These are phyloP conservation scores for Acyrthosiphon pisum DNA, from an alignment of 1,140 invertebrate genomes.

Conservation along the genomic window DNA sequence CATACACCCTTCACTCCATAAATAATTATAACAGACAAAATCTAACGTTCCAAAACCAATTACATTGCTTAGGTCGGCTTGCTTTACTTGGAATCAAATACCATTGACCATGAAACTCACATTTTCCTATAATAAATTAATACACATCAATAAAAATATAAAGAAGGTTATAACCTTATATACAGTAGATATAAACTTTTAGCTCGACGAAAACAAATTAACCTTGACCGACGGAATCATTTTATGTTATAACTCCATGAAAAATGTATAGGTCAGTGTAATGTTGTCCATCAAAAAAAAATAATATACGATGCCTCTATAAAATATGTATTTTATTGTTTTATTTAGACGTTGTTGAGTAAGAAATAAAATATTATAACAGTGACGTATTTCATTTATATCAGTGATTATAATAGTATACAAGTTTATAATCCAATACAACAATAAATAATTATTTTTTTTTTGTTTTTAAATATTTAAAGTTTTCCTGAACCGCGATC, in stretches of 20 bases:
- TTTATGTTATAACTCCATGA: neutral
- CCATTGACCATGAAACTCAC: neutral
- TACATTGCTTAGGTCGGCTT: neutral
- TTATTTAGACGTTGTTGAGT: neutral
- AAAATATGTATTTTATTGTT: neutral
- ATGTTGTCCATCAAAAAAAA: neutral
- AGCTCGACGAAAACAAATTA: neutral
- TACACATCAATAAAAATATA: slow-evolving; percentile 3
- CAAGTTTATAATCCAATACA: no score
- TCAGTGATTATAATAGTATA: neutral
- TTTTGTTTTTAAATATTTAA: neutral
- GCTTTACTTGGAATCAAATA: neutral
- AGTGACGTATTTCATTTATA: neutral
- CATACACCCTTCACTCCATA: neutral
- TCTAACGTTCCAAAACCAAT: neutral
- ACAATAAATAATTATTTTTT: neutral
- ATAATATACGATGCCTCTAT: neutral
- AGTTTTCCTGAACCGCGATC: neutral
- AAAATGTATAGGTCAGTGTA: slow-evolving; percentile 12
- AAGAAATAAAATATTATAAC: neutral
- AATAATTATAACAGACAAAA: neutral
- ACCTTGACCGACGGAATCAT: slow-evolving; percentile 13
- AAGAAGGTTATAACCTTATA: no score
- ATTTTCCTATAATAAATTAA: neutral
- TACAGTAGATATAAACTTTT: neutral